Evolutionary conservation across 2,888 invertebrate genomes (phyloP), one percentile per base, ranked within the genome.

Genomic region (Acholoe squamosa): DNA sequence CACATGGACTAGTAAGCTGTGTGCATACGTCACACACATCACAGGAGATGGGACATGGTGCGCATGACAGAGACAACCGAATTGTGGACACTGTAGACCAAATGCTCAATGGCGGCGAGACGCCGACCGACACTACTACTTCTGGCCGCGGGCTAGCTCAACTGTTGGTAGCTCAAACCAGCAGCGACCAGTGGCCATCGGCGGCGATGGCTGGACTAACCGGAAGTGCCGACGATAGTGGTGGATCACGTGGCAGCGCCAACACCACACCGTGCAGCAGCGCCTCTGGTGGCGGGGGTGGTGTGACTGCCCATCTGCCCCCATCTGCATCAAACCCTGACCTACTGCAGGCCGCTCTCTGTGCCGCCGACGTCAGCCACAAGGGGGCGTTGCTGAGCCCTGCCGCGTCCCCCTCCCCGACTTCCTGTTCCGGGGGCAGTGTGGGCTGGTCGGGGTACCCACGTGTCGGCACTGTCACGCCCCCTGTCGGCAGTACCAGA

Each of bases 301-400:
- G 28, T 25, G n/a, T n/a, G n/a, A 28, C 43, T 84, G 5, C 10
- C 54, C 31, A 89, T 14, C 92, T 91, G 89, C 54, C 80, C 90
- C 94, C 93, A 33, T 94, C 91, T 10, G 92, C 91, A 25, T 16
- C 71, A 7, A 67, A 12, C 67, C 80, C 80, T 0, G 80, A 80
- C 80, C 33, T 80, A 16, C 43, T 80, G 80, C 34, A 80, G 80
- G 43, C 33, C 0, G 43, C 80, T 16, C 19, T 80, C 16, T 34
- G 34, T 10, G 80, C 80, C 34, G 80, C 43, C 43, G 80, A 80
- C 80, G 80, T 80, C n/a, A 3, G 10, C 22, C 34, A 16, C 28
- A 0, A 25, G 28, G 19, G 28, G 1, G 16, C 12, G 80, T 14
- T 34, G 80, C 33, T 19, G 10, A 80, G 80, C 34, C 34, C 43